phyloP scores from a whole-genome alignment of 1,140 invertebrate species.

The Nasonia giraulti region DNA sequence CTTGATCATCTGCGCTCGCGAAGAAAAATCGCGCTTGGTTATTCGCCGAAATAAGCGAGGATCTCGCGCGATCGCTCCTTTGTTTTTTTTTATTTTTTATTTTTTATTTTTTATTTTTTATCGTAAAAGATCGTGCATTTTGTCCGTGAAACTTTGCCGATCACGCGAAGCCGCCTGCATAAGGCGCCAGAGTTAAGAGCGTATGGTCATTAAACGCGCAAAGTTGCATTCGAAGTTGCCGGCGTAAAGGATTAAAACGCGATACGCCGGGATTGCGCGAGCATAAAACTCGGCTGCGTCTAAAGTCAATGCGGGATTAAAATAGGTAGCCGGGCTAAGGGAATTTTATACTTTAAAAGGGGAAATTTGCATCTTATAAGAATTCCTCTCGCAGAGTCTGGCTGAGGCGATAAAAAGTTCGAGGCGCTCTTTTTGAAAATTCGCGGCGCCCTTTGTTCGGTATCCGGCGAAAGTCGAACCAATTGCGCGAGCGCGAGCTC shows the following conservation, averaged over 20 bases:
- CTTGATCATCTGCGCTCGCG: slow-evolving; percentile 89
- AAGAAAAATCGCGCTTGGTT: not conserved
- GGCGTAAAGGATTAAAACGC: slow-evolving; percentile 23
- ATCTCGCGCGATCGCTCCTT: not conserved
- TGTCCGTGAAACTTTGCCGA: not conserved
- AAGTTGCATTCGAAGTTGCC: slow-evolving; percentile 46
- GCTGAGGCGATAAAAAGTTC: not conserved
- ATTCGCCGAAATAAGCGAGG: not conserved
- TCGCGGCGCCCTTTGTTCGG: not conserved
- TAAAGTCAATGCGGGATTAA: slow-evolving; percentile 46
- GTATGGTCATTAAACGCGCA: slow-evolving; percentile 25
- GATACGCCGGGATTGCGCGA: slow-evolving; percentile 17
- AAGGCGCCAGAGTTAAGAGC: not conserved
- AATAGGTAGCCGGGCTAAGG: slow-evolving; percentile 37
- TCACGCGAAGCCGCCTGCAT: not conserved
- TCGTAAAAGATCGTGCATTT: not conserved
- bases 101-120: not conserved
- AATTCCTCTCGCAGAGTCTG: not conserved
- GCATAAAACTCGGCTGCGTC: slow-evolving; percentile 19
- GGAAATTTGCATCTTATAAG: slow-evolving; percentile 33
- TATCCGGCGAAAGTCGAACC: not conserved
- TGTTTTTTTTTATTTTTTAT: slow-evolving; percentile 6
- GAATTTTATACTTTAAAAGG: slow-evolving; percentile 37
- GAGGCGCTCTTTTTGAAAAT: not conserved
- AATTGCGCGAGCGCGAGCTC: not conserved